Evolutionary conservation across 2,113 vertebrate genomes (phyloP), one percentile per base, ranked within the genome.

Genomic region (Tragulus kanchil): DNA sequence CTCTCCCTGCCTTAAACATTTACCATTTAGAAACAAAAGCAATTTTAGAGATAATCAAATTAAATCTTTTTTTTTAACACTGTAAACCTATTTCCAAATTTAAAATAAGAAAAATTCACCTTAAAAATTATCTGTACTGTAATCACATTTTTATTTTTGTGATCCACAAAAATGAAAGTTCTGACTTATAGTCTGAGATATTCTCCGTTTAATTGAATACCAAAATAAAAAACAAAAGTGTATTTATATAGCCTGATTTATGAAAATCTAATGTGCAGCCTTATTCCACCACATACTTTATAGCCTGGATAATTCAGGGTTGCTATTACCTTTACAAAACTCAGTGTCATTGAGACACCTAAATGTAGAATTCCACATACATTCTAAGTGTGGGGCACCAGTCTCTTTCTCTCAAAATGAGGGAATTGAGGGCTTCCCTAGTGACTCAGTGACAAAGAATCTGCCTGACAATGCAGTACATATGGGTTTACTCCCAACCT

Each of bases 171-270:
- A 50, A 87, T 2, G 13, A 59, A 75, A 58, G 6, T 75, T 95
- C 28, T 73, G 12, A 48, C 23, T 89, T 64, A 45, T 0, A 73
- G 10, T 79, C 13, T 93, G 58, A 58, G 17, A 28, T 87, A 42
- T 52, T 73, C 61, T 82, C 10, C 26, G 91, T 81, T 97, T 83
- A 85, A 83, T 6, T 83, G 15, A 89, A 62, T 36, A 2, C 3
- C 84, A n/a, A 90, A 65, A 93, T 89, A n/a, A n/a, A 67, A 92
- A 90, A 23, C 75, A 81, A 87, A 79, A 64, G 19, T 25, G 3
- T 65, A 65, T 78, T 94, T 73, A 89, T 79, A 54, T 1, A 86
- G n/a, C 75, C 91, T 89, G 85, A 91, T 45, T 95, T 69, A 85
- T 93, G 28, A 92, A 96, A 88, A 78, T 6, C 4, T 52, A 85